Evolutionary conservation across 2,888 invertebrate genomes (phyloP).

Genomic region (Protula sp.): DNA sequence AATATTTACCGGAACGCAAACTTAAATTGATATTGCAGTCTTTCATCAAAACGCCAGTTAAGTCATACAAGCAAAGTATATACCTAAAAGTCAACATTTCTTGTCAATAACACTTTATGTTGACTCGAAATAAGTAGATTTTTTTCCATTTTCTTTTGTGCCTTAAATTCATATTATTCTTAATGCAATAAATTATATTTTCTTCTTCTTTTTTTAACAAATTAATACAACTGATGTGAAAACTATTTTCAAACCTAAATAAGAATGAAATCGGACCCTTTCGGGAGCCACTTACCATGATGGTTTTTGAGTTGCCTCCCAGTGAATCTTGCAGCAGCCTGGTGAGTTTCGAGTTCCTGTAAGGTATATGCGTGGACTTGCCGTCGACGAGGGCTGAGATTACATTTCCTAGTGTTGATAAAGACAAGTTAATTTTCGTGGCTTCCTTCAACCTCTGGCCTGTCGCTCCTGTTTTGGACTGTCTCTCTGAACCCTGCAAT

Average conservation of each 20-base stretch:
- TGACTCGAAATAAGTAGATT: too few relatives aligned
- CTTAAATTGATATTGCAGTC: neutral
- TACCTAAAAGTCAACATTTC: too few relatives aligned
- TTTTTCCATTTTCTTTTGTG: too few relatives aligned
- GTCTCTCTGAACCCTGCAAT: slow-evolving; percentile 88
- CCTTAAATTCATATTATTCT: too few relatives aligned
- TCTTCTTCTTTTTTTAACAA: too few relatives aligned
- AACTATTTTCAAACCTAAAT: too few relatives aligned
- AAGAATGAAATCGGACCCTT: too few relatives aligned
- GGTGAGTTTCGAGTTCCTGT: slow-evolving; percentile 95
- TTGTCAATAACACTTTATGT: too few relatives aligned
- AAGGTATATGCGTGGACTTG: slow-evolving; percentile 94
- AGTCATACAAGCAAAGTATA: too few relatives aligned
- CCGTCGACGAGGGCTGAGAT: slow-evolving; percentile 97
- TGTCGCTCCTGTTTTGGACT: slow-evolving; percentile 91
- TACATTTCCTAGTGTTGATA: slow-evolving; percentile 95
- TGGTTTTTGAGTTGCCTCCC: slow-evolving; percentile 74
- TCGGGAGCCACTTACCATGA: slow-evolving; percentile 54
- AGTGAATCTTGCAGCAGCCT: slow-evolving; percentile 82
- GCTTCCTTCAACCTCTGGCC: slow-evolving; percentile 92
- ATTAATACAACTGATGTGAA: too few relatives aligned
- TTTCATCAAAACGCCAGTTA: neutral
- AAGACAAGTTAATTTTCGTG: slow-evolving; percentile 93
- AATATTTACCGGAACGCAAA: too few relatives aligned
- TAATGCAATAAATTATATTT: too few relatives aligned